phyloP scores from a whole-genome alignment of 2,888 invertebrate species.

The Agrenia bidenticulata region DNA sequence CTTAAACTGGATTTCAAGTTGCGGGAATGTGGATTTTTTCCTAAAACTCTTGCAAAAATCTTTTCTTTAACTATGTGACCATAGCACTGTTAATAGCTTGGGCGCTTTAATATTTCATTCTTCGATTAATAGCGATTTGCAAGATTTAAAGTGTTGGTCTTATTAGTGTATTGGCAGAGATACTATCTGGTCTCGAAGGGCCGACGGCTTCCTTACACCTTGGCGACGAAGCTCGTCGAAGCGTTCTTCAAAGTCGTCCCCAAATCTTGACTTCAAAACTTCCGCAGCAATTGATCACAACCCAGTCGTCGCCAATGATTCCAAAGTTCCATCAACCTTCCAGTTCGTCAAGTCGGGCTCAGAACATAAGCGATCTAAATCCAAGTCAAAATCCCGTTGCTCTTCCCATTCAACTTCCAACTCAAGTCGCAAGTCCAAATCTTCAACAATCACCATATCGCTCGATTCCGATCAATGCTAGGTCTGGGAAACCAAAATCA shows the following conservation, averaged over 20 bases:
- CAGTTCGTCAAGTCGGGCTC: neutral
- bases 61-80: too few relatives aligned
- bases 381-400: neutral
- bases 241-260: neutral
- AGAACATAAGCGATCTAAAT: neutral
- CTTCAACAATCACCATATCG: conserved; percentile 10
- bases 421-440: neutral
- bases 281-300: neutral
- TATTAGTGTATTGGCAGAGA: conserved; percentile 31
- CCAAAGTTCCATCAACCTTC: neutral
- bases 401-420: neutral
- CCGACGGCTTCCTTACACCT: conserved; percentile 1
- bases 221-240: too few relatives aligned
- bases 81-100: too few relatives aligned
- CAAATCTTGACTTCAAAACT: neutral
- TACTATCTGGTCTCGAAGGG: conserved; percentile 33
- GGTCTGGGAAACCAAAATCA: conserved; percentile 24
- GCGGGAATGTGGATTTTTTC: too few relatives aligned
- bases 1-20: too few relatives aligned
- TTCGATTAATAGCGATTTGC: too few relatives aligned
- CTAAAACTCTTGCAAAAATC: too few relatives aligned
- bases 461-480: neutral
- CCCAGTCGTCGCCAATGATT: neutral
- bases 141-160: neutral
- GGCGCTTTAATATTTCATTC: too few relatives aligned